Evolutionary conservation across 2,888 invertebrate species (phyloP).

Genomic region (Ophraella communa): DNA sequence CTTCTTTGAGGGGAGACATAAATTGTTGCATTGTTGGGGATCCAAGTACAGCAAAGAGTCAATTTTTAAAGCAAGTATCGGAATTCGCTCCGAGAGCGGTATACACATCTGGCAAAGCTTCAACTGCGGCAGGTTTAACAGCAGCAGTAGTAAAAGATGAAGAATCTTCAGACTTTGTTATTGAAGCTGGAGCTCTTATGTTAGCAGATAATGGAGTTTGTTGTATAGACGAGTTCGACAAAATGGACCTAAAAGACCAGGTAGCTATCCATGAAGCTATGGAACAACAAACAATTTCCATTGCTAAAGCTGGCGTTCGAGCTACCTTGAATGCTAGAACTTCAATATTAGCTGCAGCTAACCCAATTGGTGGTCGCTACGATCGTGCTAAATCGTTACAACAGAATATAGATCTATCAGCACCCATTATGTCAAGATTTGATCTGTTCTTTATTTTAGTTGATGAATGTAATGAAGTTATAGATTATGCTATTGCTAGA

Average conservation of each 20-base stretch:
- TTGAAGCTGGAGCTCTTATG: slow-evolving; percentile 99
- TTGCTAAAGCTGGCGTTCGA: slow-evolving; percentile 94
- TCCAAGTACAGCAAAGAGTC: slow-evolving; percentile 98
- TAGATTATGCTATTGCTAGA: slow-evolving; percentile 96
- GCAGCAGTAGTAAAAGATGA: slow-evolving; percentile 98
- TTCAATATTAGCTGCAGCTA: slow-evolving; percentile 97
- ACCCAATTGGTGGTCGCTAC: slow-evolving; percentile 92
- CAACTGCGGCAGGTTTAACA: slow-evolving; percentile 96
- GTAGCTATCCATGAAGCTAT: slow-evolving; percentile 99
- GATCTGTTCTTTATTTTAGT: slow-evolving; percentile 98
- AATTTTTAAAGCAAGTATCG: slow-evolving; percentile 91
- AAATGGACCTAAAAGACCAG: slow-evolving; percentile 97
- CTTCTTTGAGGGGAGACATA: slow-evolving; percentile 92
- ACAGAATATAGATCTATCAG: slow-evolving; percentile 91
- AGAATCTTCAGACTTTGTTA: slow-evolving; percentile 97
- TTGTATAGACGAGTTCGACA: slow-evolving; percentile 99
- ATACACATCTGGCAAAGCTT: slow-evolving; percentile 97
- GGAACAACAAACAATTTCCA: slow-evolving; percentile 99
- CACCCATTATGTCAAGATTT: slow-evolving; percentile 99
- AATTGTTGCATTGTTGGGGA: slow-evolving; percentile 99
- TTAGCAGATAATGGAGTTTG: slow-evolving; percentile 98
- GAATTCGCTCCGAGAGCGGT: slow-evolving; percentile 96
- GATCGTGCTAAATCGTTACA: slow-evolving; percentile 92
- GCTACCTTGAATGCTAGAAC: slow-evolving; percentile 98
- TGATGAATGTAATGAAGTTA: slow-evolving; percentile 94